A percentile compares a stretch with the other conserved stretches of the same genome.
phyloP scores from a whole-genome alignment of 2,797 vertebrate species.

The Sebastiscus tertius region DNA sequence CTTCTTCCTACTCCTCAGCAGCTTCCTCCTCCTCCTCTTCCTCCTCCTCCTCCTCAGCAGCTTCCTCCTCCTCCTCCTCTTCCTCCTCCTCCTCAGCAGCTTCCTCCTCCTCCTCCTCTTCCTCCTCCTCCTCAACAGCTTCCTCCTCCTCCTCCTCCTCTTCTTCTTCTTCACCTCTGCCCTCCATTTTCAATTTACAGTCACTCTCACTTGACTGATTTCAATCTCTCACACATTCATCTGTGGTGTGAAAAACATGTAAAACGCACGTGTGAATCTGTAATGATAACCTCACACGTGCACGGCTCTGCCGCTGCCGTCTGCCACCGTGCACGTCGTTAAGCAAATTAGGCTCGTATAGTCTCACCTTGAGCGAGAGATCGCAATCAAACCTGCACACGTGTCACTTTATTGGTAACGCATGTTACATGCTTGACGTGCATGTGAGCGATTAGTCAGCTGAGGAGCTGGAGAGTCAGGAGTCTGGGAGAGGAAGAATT shows the following conservation, averaged over 20 bases:
- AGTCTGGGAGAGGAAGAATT: background rate
- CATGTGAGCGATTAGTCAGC: background rate
- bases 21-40: too few relatives aligned
- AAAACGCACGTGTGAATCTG: background rate
- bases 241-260: background rate
- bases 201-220: constrained; percentile 16
- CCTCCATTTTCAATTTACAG: constrained; percentile 17
- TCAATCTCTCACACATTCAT: background rate
- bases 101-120: background rate
- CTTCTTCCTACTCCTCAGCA: too few relatives aligned
- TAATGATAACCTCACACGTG: background rate
- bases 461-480: background rate
- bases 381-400: background rate
- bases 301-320: background rate
- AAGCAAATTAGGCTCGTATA: background rate
- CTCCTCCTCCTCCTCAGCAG: too few relatives aligned
- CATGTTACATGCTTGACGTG: background rate
- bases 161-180: background rate
- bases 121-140: too few relatives aligned
- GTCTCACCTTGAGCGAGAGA: constrained; percentile 21
- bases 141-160: background rate
- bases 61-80: too few relatives aligned
- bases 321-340: background rate
- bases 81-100: too few relatives aligned
- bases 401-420: background rate